Evolutionary conservation across 2,113 vertebrate genomes (phyloP).

Genomic region (Macrotis lagotis): DNA sequence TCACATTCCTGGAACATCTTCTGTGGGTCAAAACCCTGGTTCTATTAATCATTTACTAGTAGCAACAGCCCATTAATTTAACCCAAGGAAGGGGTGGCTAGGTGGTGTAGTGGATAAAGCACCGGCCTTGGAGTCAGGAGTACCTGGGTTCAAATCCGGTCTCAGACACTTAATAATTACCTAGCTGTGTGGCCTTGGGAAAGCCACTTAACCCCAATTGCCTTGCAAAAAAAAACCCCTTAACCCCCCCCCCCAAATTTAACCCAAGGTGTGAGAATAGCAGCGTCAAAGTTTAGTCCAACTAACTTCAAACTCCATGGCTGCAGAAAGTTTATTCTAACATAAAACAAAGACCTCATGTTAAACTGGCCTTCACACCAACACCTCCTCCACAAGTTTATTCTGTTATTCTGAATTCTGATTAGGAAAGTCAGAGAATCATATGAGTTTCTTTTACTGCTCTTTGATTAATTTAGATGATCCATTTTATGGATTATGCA

Average conservation of each 20-base stretch:
- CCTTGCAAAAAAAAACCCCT: too few species aligned
- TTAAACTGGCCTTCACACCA: background rate
- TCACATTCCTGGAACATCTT: background rate
- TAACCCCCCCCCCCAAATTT: too few species aligned
- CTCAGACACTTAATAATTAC: too few species aligned
- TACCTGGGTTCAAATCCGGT: too few species aligned
- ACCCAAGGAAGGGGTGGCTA: too few species aligned
- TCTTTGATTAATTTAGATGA: background rate
- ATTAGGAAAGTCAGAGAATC: background rate
- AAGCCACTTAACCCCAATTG: too few species aligned
- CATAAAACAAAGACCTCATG: slow-evolving; percentile 1
- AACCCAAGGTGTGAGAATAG: background rate
- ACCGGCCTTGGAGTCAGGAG: too few species aligned
- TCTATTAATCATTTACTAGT: slow-evolving; percentile 26
- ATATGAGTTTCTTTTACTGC: background rate
- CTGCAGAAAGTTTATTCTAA: slow-evolving; percentile 32
- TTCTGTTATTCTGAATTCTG: background rate
- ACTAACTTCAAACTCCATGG: slow-evolving; percentile 26
- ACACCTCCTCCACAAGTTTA: background rate
- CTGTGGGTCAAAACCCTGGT: slow-evolving; percentile 12
- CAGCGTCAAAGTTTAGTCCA: background rate
- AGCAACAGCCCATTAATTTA: background rate
- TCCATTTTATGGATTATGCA: background rate
- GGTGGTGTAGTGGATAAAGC: too few species aligned
- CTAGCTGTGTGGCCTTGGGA: too few species aligned